A percentile compares a stretch with the other conserved stretches of the same genome.
These are phyloP conservation scores for Nephila pilipes DNA, from an alignment of 1,140 invertebrate genomes.

Conservation along the genomic window DNA sequence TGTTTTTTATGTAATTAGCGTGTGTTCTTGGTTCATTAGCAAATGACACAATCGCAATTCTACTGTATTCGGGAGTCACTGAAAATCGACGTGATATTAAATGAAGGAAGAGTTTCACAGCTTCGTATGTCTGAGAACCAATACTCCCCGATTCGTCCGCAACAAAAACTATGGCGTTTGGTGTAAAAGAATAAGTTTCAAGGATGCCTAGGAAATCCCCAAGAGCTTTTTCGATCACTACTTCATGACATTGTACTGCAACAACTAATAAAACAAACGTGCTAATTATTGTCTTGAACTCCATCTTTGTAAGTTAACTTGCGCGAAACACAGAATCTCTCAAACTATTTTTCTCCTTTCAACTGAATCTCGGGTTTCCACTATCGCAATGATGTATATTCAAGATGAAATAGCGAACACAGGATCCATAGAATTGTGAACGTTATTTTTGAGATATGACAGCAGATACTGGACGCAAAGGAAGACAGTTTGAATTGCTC, in stretches of 20 bases:
- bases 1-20: conserved; percentile 51
- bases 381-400: neutral
- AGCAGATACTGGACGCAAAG: too few species aligned
- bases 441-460: too few species aligned
- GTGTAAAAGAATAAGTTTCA: conserved; percentile 24
- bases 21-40: neutral
- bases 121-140: neutral
- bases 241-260: neutral
- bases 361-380: neutral
- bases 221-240: neutral
- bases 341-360: too few species aligned
- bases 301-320: neutral
- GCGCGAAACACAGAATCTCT: neutral
- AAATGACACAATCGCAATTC: conserved; percentile 63
- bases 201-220: conserved; percentile 19
- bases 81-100: conserved; percentile 28
- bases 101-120: conserved; percentile 53
- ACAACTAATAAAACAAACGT: neutral
- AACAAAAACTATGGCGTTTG: conserved; percentile 65
- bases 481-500: too few species aligned
- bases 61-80: conserved; percentile 26
- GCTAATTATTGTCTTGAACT: neutral
- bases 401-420: neutral
- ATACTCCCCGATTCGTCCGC: conserved; percentile 75
- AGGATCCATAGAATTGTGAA: neutral